These are phyloP conservation scores for Planococcus citri DNA, from an alignment of 1,140 invertebrate species.

Conservation along the genomic window DNA sequence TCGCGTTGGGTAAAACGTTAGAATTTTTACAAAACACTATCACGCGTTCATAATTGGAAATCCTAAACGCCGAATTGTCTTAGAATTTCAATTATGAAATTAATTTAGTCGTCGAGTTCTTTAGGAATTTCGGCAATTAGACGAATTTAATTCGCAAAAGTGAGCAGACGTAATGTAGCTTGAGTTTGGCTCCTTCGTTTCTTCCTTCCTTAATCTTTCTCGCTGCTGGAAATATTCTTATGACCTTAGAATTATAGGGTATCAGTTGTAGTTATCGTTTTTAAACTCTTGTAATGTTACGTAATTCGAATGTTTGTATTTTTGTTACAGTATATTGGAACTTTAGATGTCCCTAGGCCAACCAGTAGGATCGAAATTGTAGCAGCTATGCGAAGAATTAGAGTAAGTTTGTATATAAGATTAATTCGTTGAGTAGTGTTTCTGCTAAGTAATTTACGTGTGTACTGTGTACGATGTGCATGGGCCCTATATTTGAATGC, in stretches of 20 bases:
- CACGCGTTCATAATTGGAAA: background rate
- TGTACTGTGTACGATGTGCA: too few species aligned
- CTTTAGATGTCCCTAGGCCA: conserved; percentile 87
- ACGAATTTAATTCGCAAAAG: background rate
- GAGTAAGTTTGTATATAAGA: conserved; percentile 71
- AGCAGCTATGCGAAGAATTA: conserved; percentile 91
- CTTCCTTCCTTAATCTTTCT: too few species aligned
- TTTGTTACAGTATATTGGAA: conserved; percentile 87
- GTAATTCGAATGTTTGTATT: conserved; percentile 30
- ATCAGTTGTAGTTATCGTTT: too few species aligned
- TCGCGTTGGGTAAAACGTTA: background rate
- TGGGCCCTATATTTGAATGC: too few species aligned
- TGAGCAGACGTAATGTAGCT: background rate
- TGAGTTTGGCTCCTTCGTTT: background rate
- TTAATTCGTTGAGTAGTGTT: too few species aligned
- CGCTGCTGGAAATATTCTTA: too few species aligned
- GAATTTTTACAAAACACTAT: background rate
- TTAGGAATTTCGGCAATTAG: background rate
- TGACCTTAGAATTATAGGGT: too few species aligned
- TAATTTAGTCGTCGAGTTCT: background rate
- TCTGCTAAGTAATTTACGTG: too few species aligned
- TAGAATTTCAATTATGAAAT: conserved; percentile 7
- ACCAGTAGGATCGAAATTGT: conserved; percentile 94
- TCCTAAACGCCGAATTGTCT: background rate
- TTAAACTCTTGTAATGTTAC: too few species aligned